phyloP scores from a whole-genome alignment of 2,797 vertebrate species.

The Pempheris klunzingeri region DNA sequence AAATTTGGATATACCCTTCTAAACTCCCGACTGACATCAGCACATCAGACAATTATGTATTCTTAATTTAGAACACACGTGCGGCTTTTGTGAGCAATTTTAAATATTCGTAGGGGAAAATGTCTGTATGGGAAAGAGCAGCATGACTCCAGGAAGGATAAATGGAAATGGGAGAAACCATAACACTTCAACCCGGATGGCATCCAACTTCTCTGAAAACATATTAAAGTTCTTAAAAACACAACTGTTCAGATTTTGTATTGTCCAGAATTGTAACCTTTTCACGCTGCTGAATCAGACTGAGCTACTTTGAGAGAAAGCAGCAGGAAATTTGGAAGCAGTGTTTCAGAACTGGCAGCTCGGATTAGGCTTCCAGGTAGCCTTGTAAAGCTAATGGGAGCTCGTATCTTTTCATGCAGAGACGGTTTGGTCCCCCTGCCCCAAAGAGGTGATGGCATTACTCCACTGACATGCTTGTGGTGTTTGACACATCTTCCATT shows the following conservation, averaged over 20 bases:
- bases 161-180: neutral
- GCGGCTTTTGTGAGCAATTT: neutral
- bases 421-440: neutral
- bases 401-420: conserved; percentile 32
- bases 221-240: neutral
- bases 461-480: conserved; percentile 14
- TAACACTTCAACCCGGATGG: neutral
- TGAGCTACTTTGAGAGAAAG: neutral
- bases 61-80: neutral
- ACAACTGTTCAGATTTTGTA: neutral
- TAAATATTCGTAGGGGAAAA: neutral
- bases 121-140: neutral
- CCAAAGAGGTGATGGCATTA: conserved; percentile 8
- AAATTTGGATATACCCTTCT: neutral
- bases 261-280: neutral
- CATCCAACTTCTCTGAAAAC: conserved; percentile 1
- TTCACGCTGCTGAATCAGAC: neutral
- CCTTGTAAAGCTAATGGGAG: neutral
- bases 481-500: conserved; percentile 24
- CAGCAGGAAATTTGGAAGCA: neutral
- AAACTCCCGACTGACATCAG: neutral
- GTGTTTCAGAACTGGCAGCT: neutral
- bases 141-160: neutral
- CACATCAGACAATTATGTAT: neutral
- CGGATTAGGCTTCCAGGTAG: neutral